Conservation (phyloP, 2,888 invertebrate species). For the Drosophila incognita region DNA sequence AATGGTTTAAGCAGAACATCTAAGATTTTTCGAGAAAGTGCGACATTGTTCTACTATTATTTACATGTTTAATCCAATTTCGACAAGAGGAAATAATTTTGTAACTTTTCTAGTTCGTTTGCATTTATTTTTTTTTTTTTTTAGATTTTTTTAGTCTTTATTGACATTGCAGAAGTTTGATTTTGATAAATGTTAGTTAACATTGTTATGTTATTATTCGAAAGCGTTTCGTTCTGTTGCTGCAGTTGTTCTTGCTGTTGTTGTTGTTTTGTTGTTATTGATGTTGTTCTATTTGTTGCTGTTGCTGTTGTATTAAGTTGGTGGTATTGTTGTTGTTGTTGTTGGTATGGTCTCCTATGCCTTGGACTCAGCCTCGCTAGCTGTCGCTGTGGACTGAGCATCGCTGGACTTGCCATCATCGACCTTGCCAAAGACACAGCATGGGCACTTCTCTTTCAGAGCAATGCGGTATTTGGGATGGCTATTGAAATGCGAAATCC, state of each 20-base stretch:
- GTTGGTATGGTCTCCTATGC: conserved; percentile 75
- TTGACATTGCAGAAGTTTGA: conserved; percentile 80
- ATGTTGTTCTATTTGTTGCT: conserved; percentile 56
- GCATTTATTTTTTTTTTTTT: conserved; percentile 75
- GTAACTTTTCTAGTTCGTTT: conserved; percentile 81
- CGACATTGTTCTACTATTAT: neutral
- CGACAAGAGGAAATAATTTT: conserved; percentile 26
- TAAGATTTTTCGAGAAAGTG: neutral
- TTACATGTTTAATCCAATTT: neutral
- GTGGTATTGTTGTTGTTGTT: conserved; percentile 24
- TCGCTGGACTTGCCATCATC: conserved; percentile 83
- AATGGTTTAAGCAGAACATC: neutral
- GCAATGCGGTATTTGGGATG: conserved; percentile 88
- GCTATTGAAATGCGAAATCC: conserved; percentile 73
- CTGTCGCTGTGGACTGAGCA: conserved; percentile 83
- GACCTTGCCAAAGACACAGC: conserved; percentile 84
- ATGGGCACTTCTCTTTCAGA: conserved; percentile 88
- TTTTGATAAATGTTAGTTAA: conserved; percentile 56
- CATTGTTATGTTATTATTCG: conserved; percentile 70
- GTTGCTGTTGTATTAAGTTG: conserved; percentile 57
- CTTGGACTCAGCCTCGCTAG: conserved; percentile 83
- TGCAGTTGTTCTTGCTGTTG: conserved; percentile 79
- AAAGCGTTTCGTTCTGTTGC: conserved; percentile 82
- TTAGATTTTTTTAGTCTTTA: conserved; percentile 74
- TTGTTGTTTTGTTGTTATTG: conserved; percentile 58